These are phyloP conservation scores for Molanna angustata DNA, from an alignment of 2,888 invertebrate species.

Conservation along the genomic window DNA sequence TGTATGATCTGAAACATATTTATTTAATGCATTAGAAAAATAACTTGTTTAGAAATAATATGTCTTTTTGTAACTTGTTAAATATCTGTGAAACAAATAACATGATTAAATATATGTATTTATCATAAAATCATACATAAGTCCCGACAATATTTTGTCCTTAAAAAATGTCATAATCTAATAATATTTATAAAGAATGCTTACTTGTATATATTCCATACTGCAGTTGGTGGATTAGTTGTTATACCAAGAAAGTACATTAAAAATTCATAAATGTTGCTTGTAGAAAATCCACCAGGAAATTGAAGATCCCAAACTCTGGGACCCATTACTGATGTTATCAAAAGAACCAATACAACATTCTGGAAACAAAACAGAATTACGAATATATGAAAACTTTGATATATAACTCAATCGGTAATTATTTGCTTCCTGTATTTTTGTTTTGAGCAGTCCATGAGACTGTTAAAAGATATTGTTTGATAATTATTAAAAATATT, in stretches of 20 bases:
- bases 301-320: slow-evolving; percentile 80
- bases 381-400: background rate
- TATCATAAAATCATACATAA: background rate
- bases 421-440: no score
- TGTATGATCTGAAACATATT: slow-evolving; percentile 69
- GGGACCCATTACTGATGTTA: slow-evolving; percentile 67
- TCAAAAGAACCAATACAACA: slow-evolving; percentile 54
- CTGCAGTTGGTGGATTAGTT: slow-evolving; percentile 84
- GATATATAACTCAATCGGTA: no score
- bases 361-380: slow-evolving; percentile 41
- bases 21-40: no score
- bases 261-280: slow-evolving; percentile 77
- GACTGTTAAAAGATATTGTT: no score
- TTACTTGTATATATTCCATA: slow-evolving; percentile 88
- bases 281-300: slow-evolving; percentile 69
- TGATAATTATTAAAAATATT: no score
- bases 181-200: no score
- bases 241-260: slow-evolving; percentile 82
- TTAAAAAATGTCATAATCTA: no score
- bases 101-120: background rate
- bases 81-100: background rate
- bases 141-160: background rate
- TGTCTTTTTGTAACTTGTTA: no score
- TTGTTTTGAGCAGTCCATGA: no score
- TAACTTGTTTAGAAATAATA: no score